Base-by-base conservation (phyloP, 2,113 vertebrate species). In the Thalassarche chlororhynchos region DNA sequence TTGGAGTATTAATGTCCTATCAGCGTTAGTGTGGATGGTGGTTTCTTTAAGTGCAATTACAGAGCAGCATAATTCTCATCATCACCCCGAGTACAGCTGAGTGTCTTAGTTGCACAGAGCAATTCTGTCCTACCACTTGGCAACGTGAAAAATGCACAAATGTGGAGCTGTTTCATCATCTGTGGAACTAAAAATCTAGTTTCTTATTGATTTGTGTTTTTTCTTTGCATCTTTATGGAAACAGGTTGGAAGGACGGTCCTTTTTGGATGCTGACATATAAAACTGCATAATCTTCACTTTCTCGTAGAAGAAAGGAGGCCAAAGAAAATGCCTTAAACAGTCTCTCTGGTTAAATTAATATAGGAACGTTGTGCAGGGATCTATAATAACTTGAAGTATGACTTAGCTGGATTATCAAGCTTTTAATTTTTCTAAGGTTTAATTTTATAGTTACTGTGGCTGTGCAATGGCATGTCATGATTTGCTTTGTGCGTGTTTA, bases 311-410 rank as follows among this genome's bases (percentile, higher is more conserved):
- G 71, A 54, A 88, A 77, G 44, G 62, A 95, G 92, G 90, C 93
- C 95, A 93, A 94, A 96, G 96, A 91, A 96, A 95, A 95, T 94
- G 87, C 92, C 96, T 97, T 95, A 89, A 94, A 28, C n/a, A 76
- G 66, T 64, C 29, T 89, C 44, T 88, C 28, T 87, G 81, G 75
- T 66, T 70, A 49, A 75, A 83, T 42, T 29, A 74, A 46, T 49
- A n/a, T 10, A 54, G 71, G 77, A 79, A 58, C 34, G 78, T 58
- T 64, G 44, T 87, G 94, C 93, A 82, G 91, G 87, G 77, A 85
- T 92, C 84, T 93, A 14, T 87, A 74, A 77, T 61, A 69, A 93
- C 38, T 96, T 87, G 52, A 95, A 90, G 68, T 42, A 72, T 40
- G 84, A 64, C 40, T 91, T 76, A 80, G 77, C 83, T 60, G 84